These are phyloP conservation scores for Philypnodon macrostomus DNA, from an alignment of 2,797 vertebrate species.

Conservation along the genomic window DNA sequence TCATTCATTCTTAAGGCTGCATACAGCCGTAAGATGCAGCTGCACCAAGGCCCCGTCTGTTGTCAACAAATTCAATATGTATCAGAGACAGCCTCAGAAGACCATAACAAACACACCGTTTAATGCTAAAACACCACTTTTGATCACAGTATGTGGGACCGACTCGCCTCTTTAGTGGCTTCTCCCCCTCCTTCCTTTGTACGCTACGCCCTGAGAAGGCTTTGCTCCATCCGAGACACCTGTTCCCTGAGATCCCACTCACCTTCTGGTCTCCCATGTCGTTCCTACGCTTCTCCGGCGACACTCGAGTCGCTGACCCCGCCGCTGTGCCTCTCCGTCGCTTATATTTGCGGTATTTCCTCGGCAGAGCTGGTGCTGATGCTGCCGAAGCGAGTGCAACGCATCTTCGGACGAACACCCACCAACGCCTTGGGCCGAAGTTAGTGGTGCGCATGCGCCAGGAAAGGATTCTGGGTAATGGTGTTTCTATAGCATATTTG, in stretches of 20 bases:
- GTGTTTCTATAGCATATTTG: constrained; percentile 32
- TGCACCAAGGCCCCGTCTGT: constrained; percentile 31
- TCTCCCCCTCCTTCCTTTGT: constrained; percentile 66
- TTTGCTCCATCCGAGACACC: constrained; percentile 51
- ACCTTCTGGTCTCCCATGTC: constrained; percentile 82
- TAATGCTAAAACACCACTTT: no score
- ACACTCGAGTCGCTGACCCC: constrained; percentile 33
- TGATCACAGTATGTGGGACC: constrained; percentile 19
- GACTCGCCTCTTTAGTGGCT: constrained; percentile 26
- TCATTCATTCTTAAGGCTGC: constrained; percentile 33
- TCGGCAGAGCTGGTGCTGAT: constrained; percentile 74
- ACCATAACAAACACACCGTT: not conserved
- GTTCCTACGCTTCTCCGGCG: constrained; percentile 39
- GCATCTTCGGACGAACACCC: constrained; percentile 73
- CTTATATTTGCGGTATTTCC: constrained; percentile 32
- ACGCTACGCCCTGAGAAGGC: constrained; percentile 61
- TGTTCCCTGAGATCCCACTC: constrained; percentile 54
- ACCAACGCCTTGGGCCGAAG: constrained; percentile 68
- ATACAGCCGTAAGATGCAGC: constrained; percentile 36
- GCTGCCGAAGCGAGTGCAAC: constrained; percentile 67
- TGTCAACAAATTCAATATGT: constrained; percentile 4
- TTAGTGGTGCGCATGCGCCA: constrained; percentile 60
- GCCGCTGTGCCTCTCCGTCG: constrained; percentile 17
- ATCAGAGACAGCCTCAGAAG: not conserved
- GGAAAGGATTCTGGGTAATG: constrained; percentile 66